Evolutionary conservation across 92 coral and sea anemone species (phyloP).

Genomic region (Parazoanthus swiftii): DNA sequence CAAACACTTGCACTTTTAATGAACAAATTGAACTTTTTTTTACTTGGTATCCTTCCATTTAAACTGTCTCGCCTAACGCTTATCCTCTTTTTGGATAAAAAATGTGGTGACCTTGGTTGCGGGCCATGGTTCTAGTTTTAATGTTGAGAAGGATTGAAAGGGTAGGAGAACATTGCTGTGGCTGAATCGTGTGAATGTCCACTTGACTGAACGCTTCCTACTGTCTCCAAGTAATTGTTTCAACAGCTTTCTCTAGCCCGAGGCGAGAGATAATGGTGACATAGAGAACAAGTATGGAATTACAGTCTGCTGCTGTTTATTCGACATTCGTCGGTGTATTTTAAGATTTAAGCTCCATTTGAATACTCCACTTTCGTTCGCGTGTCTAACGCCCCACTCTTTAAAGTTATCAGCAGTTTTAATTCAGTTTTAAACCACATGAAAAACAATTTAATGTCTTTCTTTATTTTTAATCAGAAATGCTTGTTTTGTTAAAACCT

Average conservation of each 20-base stretch:
- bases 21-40: background rate
- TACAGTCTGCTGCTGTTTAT: conserved; percentile 10
- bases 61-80: too few species aligned
- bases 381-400: background rate
- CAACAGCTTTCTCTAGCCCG: conserved; percentile 7
- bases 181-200: background rate
- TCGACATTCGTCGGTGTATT: background rate
- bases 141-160: background rate
- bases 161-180: background rate
- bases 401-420: conserved; percentile 2
- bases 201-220: background rate
- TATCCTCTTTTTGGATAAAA: background rate
- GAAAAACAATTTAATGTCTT: background rate
- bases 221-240: background rate
- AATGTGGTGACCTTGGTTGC: background rate
- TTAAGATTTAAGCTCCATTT: background rate
- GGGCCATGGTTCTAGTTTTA: background rate
- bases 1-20: background rate
- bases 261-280: background rate
- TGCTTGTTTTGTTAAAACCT: background rate
- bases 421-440: background rate
- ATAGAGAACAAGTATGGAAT: background rate
- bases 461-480: background rate
- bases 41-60: background rate
- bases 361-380: background rate